A percentile compares a stretch with the other conserved stretches of the same genome.
These are phyloP conservation scores for Heliopora coerulea DNA, from an alignment of 92 coral and sea anemone species.

Conservation along the genomic window DNA sequence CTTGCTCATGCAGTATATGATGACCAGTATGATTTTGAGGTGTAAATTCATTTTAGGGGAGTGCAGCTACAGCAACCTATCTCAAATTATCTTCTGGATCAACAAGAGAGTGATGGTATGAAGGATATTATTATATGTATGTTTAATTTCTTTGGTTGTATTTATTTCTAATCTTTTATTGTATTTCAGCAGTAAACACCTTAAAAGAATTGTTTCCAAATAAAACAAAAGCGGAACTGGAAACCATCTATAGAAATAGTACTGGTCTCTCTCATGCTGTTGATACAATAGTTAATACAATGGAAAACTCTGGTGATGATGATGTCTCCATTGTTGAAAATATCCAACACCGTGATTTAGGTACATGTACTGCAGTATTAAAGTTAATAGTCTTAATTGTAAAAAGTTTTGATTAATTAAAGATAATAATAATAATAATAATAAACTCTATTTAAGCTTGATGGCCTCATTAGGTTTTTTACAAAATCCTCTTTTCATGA, in stretches of 20 bases:
- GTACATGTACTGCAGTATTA: neutral
- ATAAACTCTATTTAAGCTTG: no score
- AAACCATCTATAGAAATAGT: neutral
- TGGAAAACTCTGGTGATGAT: neutral
- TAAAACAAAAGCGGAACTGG: neutral
- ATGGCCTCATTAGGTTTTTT: no score
- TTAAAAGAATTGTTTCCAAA: neutral
- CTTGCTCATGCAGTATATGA: neutral
- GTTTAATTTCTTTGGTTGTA: neutral
- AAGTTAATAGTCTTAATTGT: neutral
- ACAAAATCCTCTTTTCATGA: no score
- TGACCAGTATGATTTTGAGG: no score
- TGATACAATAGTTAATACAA: constrained; percentile 3
- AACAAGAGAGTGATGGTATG: constrained; percentile 8
- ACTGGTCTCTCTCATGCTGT: neutral
- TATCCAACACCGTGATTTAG: neutral
- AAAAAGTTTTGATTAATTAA: neutral
- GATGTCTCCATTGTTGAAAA: neutral
- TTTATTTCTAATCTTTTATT: neutral
- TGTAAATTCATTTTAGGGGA: neutral
- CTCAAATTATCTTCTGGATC: constrained; percentile 1
- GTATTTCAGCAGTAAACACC: neutral
- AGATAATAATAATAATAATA: no score
- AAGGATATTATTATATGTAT: neutral
- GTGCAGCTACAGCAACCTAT: constrained; percentile 1